Base-by-base conservation (phyloP, 2,888 invertebrate genomes). In the Apocheima hispidaria region DNA sequence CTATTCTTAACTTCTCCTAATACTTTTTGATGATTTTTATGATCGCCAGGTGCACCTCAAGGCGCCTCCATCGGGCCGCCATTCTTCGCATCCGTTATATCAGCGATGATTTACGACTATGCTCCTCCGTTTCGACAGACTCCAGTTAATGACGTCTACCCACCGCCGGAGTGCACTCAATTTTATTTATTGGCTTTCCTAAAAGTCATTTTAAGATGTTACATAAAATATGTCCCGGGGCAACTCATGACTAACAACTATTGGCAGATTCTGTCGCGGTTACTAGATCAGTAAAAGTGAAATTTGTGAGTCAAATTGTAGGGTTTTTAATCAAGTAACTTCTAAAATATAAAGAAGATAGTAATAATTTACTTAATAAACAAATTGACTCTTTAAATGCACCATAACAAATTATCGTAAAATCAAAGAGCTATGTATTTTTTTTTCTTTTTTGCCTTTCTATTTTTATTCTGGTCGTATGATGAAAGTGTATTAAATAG, bases 81-180 rank as follows among this genome's bases (percentile, higher is more conserved):
- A 64, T 63, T 74, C 71, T 59, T 50, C 44, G 65, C 63, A 66
- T 60, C 62, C 49, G 68, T 73, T 73, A 72, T 75, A 79, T 77
- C 83, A 78, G 74, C 75, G 71, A 82, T 86, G 83, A 87, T 85
- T 86, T 78, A 86, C 75, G 86, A 82, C 65, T 73, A 50, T 69
- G 72, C 75, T 73, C 70, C 68, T 65, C 71, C 66, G 61, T 76
- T 81, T 78, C 75, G 78, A 76, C 77, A 78, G 75, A 76, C 74
- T 73, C 72, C 71, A 74, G 77, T 79, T 83, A 86, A 86, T 84
- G 83, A 82, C 69, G 71, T 72, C 69, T 66, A 69, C 69, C 75
- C 73, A 71, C 71, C 70, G 57, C 21, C 56, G 62, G 73, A 81
- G 71, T 82, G 81, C 83, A 81, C 79, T 79, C 73, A 72, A 79